Conservation (phyloP, 2,113 vertebrate species). For the Tretioscincus oriximinensis region DNA sequence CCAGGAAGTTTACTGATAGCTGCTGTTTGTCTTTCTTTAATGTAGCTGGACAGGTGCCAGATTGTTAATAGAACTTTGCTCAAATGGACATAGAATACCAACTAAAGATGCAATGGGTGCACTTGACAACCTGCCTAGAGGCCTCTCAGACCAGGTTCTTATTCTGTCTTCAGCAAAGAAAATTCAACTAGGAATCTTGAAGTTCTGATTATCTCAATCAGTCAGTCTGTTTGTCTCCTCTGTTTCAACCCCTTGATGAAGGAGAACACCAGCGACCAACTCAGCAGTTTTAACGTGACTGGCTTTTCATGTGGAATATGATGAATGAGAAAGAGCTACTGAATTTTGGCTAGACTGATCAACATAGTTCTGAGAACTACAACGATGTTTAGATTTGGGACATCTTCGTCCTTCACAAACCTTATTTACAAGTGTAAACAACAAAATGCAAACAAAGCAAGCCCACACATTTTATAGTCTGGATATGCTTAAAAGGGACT, state of each 20-base stretch:
- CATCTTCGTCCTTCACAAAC: slow-evolving; percentile 38
- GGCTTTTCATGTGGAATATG: background rate
- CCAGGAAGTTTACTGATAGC: background rate
- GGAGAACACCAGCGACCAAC: background rate
- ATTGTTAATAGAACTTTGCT: background rate
- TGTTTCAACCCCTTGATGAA: background rate
- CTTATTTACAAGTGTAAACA: slow-evolving; percentile 56
- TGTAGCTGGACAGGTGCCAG: background rate
- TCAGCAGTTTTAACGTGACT: slow-evolving; percentile 2
- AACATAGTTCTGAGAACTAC: slow-evolving; percentile 40
- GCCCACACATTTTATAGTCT: slow-evolving; percentile 21
- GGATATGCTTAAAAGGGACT: slow-evolving; percentile 77
- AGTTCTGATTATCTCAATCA: background rate
- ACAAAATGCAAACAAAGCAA: slow-evolving; percentile 27
- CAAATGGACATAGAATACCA: background rate
- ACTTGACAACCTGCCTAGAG: background rate
- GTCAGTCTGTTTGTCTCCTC: background rate
- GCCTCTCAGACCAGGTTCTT: background rate
- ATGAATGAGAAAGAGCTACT: background rate
- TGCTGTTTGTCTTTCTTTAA: background rate
- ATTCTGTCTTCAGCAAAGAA: background rate
- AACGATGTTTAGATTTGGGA: slow-evolving; percentile 21
- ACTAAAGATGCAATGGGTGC: background rate
- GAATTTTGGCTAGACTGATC: slow-evolving; percentile 2
- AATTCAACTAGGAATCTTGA: background rate